Percentiles rank a stretch among this genome's conserved stretches.
Conservation (phyloP, 1,140 invertebrate genomes). For the Antheraea pernyi region DNA sequence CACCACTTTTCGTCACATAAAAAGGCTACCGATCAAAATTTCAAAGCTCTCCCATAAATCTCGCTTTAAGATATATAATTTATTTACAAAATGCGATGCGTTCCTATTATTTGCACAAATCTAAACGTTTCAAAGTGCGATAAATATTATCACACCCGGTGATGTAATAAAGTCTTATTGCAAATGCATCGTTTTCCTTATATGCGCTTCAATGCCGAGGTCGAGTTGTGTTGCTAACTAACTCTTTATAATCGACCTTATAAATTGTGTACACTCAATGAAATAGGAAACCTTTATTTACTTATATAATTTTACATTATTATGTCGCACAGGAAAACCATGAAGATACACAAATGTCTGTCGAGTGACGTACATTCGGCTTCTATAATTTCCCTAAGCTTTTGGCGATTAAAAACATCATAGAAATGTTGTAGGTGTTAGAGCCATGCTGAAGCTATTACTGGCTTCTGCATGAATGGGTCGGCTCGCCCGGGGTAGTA, state of each 20-base stretch:
- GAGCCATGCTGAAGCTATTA: no score
- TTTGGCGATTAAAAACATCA: no score
- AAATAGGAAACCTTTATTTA: constrained; percentile 24
- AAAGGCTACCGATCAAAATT: no score
- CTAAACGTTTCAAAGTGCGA: not conserved
- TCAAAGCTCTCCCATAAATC: no score
- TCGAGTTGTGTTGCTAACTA: constrained; percentile 27
- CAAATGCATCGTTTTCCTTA: constrained; percentile 47
- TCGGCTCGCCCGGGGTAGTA: no score
- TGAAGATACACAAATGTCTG: not conserved
- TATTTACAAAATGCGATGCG: not conserved
- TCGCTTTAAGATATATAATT: not conserved
- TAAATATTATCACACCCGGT: constrained; percentile 24
- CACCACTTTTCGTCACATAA: no score
- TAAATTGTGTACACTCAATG: constrained; percentile 17
- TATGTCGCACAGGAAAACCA: constrained; percentile 13
- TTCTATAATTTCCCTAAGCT: no score
- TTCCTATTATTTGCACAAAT: not conserved
- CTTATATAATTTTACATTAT: constrained; percentile 12
- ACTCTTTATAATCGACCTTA: constrained; percentile 18
- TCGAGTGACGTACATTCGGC: no score
- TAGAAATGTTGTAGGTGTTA: no score
- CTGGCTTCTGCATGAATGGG: no score
- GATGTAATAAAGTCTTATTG: constrained; percentile 33
- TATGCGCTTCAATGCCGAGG: constrained; percentile 50